A percentile compares a stretch with the other conserved stretches of the same genome.
Evolutionary conservation across 1,140 invertebrate genomes (phyloP).

Genomic region (Pogonomyrmex californicus): DNA sequence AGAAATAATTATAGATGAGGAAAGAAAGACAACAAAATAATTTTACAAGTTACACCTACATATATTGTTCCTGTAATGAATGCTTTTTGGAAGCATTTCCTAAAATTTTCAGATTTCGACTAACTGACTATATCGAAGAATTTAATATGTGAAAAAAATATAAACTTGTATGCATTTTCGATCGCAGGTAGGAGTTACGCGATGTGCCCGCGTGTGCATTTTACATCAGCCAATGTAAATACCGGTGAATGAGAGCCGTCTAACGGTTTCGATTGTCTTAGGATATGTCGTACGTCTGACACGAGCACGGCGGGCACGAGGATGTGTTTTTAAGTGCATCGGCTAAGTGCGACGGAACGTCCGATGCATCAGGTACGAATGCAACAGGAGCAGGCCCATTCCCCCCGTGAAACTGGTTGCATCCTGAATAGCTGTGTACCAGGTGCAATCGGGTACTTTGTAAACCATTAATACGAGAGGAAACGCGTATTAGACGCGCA

Average conservation of each 20-base stretch:
- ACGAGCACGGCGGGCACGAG: slow-evolving; percentile 43
- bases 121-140: background rate
- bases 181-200: background rate
- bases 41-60: background rate
- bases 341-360: slow-evolving; percentile 53
- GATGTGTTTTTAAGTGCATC: slow-evolving; percentile 72
- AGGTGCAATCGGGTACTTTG: slow-evolving; percentile 63
- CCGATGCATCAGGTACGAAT: slow-evolving; percentile 10
- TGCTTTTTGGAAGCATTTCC: background rate
- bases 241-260: slow-evolving; percentile 59
- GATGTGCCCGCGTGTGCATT: slow-evolving; percentile 12
- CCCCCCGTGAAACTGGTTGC: slow-evolving; percentile 35
- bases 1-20: background rate
- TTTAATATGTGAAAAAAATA: background rate
- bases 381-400: background rate
- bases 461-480: slow-evolving; percentile 56
- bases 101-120: background rate
- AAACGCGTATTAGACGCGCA: slow-evolving; percentile 57
- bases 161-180: background rate
- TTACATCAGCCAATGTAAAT: slow-evolving; percentile 21
- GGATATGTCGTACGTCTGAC: slow-evolving; percentile 72
- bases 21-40: background rate
- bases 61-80: background rate
- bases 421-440: slow-evolving; percentile 34
- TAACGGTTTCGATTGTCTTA: slow-evolving; percentile 81